phyloP scores from a whole-genome alignment of 2,113 vertebrate species.

The Chaenocephalus aceratus region DNA sequence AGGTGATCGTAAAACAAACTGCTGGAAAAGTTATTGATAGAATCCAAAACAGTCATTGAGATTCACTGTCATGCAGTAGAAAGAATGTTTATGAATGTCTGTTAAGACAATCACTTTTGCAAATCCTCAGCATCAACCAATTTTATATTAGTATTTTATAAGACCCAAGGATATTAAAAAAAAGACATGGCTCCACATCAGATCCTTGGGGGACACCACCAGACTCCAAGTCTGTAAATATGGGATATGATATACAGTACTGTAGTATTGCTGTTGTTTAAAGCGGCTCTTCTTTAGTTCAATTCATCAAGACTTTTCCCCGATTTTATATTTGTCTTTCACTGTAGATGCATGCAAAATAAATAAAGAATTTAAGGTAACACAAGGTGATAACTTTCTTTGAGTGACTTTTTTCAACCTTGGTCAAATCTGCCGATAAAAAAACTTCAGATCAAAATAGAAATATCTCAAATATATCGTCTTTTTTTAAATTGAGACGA shows the following conservation, averaged over 20 bases:
- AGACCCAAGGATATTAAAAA: background rate
- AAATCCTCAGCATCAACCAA: background rate
- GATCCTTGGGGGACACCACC: conserved; percentile 30
- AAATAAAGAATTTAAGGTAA: no score
- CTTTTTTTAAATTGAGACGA: background rate
- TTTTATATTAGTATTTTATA: background rate
- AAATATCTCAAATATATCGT: background rate
- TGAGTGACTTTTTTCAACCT: background rate
- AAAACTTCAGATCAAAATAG: background rate
- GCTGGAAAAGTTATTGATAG: background rate
- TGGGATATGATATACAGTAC: no score
- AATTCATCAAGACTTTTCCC: no score
- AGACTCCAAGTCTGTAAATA: background rate
- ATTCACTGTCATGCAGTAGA: background rate
- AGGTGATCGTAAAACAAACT: background rate
- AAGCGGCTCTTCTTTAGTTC: no score
- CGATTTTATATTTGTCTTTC: no score
- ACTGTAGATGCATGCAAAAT: no score
- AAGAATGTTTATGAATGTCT: no score
- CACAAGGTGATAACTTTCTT: no score
- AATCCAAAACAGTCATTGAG: background rate
- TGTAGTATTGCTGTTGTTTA: no score
- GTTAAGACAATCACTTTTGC: background rate
- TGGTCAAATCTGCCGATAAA: background rate
- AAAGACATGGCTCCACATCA: conserved; percentile 17